A percentile compares a stretch with the other conserved stretches of the same genome.
Evolutionary conservation across 1,140 invertebrate genomes (phyloP).

Genomic region (Kradibia gibbosae): DNA sequence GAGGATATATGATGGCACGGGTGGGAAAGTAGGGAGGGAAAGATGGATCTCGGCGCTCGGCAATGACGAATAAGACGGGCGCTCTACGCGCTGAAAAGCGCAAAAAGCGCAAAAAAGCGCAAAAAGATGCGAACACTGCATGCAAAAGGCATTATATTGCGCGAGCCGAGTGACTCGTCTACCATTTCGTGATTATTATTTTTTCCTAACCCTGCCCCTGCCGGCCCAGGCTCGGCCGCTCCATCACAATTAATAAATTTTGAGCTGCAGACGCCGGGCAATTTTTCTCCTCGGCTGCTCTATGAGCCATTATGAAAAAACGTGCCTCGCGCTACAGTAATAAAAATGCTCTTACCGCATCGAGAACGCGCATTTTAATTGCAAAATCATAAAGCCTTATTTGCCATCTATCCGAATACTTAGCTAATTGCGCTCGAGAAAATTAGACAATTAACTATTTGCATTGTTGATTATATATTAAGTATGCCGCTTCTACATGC

Average conservation of each 20-base stretch:
- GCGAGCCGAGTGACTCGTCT: neutral
- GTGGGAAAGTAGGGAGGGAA: conserved; percentile 25
- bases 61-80: conserved; percentile 55
- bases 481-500: neutral
- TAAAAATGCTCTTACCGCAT: neutral
- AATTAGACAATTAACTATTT: neutral
- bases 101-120: conserved; percentile 26
- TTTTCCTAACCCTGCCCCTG: neutral
- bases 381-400: neutral
- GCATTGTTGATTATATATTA: neutral
- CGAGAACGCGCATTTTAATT: neutral
- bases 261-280: no score
- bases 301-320: neutral
- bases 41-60: conserved; percentile 46
- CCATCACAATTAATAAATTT: conserved; percentile 4
- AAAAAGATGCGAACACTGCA: conserved; percentile 48
- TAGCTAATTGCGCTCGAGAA: neutral
- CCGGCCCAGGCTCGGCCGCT: no score
- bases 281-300: neutral
- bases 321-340: neutral
- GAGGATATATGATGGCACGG: neutral
- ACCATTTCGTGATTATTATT: neutral
- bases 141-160: neutral
- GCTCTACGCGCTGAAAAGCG: conserved; percentile 34
- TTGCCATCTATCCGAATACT: neutral